These are phyloP conservation scores for Procambarus clarkii DNA, from an alignment of 1,140 invertebrate genomes.

Conservation along the genomic window DNA sequence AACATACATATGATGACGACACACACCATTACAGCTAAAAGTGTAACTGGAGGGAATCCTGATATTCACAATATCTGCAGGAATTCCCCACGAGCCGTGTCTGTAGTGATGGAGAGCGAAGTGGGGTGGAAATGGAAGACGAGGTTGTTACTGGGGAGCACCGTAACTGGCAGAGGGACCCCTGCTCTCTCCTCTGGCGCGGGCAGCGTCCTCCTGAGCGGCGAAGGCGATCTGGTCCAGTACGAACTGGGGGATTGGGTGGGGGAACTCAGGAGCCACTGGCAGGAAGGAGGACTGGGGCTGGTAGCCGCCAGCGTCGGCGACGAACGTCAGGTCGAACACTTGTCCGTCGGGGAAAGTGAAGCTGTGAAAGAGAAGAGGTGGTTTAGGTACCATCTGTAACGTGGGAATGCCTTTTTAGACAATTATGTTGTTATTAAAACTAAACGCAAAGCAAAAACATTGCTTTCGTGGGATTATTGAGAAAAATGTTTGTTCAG, in stretches of 20 bases:
- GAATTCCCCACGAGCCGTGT: neutral
- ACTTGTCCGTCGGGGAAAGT: conserved; percentile 16
- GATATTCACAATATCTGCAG: neutral
- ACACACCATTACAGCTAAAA: no score
- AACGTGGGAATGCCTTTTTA: no score
- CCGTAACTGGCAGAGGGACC: neutral
- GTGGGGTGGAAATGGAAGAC: neutral
- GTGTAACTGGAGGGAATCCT: neutral
- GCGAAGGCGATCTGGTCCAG: conserved; percentile 17
- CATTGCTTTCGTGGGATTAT: no score
- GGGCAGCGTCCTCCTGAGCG: neutral
- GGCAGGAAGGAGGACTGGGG: neutral
- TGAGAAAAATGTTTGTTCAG: no score
- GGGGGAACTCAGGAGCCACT: neutral
- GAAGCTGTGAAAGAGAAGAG: neutral
- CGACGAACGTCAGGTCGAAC: conserved; percentile 3
- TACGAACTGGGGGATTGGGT: conserved; percentile 9
- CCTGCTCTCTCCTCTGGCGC: neutral
- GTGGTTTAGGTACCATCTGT: no score
- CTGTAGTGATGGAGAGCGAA: neutral
- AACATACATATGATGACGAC: no score
- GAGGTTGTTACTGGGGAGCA: neutral
- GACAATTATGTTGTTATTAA: no score
- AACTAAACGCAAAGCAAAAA: no score
- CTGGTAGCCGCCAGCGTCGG: neutral